Evolutionary conservation across 2,888 invertebrate genomes (phyloP).

Genomic region (Agrochola circellaris): DNA sequence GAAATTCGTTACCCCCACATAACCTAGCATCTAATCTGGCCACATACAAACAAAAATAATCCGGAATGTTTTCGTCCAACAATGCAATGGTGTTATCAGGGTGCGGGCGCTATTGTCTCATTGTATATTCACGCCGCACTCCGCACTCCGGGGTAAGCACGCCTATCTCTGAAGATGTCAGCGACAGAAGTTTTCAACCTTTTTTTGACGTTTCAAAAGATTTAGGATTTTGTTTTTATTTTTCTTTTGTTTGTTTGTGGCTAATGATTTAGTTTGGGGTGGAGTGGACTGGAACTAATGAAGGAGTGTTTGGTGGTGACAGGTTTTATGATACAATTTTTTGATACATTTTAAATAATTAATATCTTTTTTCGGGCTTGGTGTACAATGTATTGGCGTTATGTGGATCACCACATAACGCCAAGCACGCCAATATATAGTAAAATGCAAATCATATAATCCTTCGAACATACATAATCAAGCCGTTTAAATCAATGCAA

Average conservation of each 20-base stretch:
- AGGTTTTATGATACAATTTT: constrained; percentile 35
- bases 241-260: constrained; percentile 45
- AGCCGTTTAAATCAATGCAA: not conserved
- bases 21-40: constrained; percentile 49
- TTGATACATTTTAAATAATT: not conserved
- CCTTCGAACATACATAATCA: not conserved
- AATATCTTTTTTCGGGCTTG: not conserved
- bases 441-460: not conserved
- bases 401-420: no score
- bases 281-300: constrained; percentile 35
- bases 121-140: constrained; percentile 63
- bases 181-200: constrained; percentile 54
- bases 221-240: constrained; percentile 50
- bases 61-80: constrained; percentile 47
- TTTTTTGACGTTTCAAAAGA: constrained; percentile 65
- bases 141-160: constrained; percentile 58
- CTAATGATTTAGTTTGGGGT: constrained; percentile 60
- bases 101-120: constrained; percentile 66
- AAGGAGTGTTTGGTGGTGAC: constrained; percentile 41
- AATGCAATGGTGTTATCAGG: constrained; percentile 67
- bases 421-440: no score
- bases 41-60: constrained; percentile 59
- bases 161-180: constrained; percentile 67
- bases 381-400: not conserved
- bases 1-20: not conserved